Conservation (phyloP, 2,797 vertebrate genomes). For the Lepus townsendii region DNA sequence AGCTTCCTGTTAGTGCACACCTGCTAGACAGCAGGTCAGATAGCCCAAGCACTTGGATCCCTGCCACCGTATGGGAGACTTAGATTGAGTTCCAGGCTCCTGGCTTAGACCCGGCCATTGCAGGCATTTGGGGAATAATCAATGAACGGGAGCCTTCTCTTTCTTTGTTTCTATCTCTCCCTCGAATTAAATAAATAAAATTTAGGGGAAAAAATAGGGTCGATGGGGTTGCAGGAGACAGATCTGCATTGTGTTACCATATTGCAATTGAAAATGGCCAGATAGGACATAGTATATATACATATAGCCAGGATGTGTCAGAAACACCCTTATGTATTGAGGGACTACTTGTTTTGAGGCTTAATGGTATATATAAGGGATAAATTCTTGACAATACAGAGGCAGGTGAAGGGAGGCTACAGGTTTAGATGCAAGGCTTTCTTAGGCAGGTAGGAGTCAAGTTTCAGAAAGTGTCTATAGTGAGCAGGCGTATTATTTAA, state of each 20-base stretch:
- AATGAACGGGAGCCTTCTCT: no score
- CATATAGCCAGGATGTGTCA: background rate
- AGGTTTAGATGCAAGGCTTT: background rate
- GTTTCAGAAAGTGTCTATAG: conserved; percentile 27
- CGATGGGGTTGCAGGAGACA: background rate
- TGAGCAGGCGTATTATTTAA: conserved; percentile 8
- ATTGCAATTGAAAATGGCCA: background rate
- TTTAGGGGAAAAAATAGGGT: background rate
- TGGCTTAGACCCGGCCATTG: no score
- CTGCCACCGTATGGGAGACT: no score
- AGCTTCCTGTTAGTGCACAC: no score
- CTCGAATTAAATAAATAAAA: no score
- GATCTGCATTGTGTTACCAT: background rate
- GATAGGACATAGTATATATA: background rate
- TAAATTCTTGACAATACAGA: background rate
- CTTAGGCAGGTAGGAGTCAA: conserved; percentile 8
- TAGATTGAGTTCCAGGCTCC: no score
- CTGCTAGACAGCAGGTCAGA: no score
- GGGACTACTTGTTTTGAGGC: background rate
- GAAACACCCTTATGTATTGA: background rate
- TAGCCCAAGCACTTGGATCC: no score
- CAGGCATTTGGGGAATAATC: no score
- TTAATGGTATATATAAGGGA: fast-evolving
- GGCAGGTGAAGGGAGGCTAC: background rate
- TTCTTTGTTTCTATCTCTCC: no score